Base-by-base conservation (phyloP, 2,888 invertebrate genomes). In the Digitonthophagus gazella region DNA sequence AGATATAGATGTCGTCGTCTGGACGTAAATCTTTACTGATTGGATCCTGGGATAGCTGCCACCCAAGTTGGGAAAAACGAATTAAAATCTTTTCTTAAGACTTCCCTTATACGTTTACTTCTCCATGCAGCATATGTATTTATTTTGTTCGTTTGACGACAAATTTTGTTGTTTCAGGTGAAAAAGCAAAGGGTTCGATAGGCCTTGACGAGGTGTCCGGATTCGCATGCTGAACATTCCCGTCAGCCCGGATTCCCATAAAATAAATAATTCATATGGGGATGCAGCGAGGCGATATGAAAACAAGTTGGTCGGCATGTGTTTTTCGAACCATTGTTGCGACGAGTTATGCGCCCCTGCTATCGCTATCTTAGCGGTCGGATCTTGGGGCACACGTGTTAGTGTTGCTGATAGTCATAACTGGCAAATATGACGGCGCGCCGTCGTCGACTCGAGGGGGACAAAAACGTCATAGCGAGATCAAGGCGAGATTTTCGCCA, bases 201-300 rank as follows among this genome's bases (percentile, higher is more conserved):
- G 75, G 71, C 73, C 71, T 68, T 71, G 72, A 57, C 71, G 74
- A 77, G 76, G 78, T 78, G 77, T 77, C 71, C 72, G 74, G 74
- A 75, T 75, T 75, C 76, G 75, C 76, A 76, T 75, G 67, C 73
- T 75, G 74, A 69, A 72, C 75, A 75, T 76, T 75, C 75, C 74
- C 71, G 73, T 69, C 73, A 73, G 74, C 72, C 72, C 73, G 72
- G 75, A 75, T 75, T 75, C 77, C 74, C 76, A 75, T 76, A 77
- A 77, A 78, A 81, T 81, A 80, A 80, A 80, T 80, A 80, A 80
- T 81, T 80, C 78, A 81, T 80, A 78, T 76, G 76, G 77, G 78
- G 79, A 77, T 78, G 78, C 77, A 75, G 74, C 77, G 76, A 78
- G 78, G 78, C 77, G 80, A 80, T 80, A 80, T 80, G 79, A 79